Conservation (phyloP, 64 coral and sea anemone species). For the Acropora tenuis region DNA sequence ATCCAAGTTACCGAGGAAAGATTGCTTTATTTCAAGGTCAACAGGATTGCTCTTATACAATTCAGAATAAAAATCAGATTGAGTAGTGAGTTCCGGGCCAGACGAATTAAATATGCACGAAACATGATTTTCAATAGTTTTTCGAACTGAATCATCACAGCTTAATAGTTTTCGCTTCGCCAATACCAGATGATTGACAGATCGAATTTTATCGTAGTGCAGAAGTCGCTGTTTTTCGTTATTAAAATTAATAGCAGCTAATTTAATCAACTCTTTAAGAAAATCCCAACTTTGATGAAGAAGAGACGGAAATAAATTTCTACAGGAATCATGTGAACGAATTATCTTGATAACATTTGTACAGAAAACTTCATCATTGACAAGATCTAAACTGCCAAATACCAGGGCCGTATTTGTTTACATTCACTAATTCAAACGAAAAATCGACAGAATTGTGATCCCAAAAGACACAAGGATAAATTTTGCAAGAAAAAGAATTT, state of each 20-base stretch:
- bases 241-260: neutral
- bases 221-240: neutral
- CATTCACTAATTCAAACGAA: neutral
- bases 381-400: neutral
- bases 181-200: neutral
- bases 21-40: too few species aligned
- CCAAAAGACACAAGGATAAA: conserved; percentile 20
- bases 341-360: too few species aligned
- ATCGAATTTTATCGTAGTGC: neutral
- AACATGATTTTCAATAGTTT: neutral
- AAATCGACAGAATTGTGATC: conserved; percentile 19
- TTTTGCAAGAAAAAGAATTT: neutral
- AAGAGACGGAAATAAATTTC: neutral
- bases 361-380: neutral
- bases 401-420: neutral
- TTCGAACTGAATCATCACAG: neutral
- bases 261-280: neutral
- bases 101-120: too few species aligned
- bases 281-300: conserved; percentile 1
- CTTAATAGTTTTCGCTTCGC: neutral
- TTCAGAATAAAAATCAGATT: too few species aligned
- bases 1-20: too few species aligned
- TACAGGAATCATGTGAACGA: neutral
- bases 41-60: too few species aligned
- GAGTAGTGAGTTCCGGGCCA: too few species aligned